Conservation (phyloP, 92 coral and sea anemone genomes). For the Phenganax subtilis region DNA sequence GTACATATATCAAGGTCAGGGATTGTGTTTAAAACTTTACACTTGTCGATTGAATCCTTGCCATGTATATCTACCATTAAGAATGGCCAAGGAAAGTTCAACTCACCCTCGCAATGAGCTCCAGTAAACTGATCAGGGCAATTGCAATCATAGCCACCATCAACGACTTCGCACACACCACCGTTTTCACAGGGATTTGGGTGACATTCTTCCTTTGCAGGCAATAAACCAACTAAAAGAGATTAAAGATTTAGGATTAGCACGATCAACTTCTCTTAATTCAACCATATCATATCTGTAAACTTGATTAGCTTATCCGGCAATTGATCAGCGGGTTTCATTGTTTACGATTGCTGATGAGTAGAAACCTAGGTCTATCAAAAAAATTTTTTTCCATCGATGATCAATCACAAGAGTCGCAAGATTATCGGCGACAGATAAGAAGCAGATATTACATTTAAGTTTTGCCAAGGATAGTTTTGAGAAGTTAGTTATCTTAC, state of each 20-base stretch:
- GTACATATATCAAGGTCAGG: not conserved
- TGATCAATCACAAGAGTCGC: too few relatives aligned
- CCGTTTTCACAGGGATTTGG: slow-evolving; percentile 94
- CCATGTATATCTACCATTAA: not conserved
- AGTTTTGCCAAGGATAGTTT: too few relatives aligned
- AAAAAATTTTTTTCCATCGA: too few relatives aligned
- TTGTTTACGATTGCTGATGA: not conserved
- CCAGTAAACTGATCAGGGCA: slow-evolving; percentile 78
- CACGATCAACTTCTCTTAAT: not conserved
- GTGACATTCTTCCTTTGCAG: slow-evolving; percentile 63
- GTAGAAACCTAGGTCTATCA: not conserved
- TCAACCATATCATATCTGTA: not conserved
- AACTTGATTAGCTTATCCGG: not conserved
- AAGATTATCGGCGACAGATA: too few relatives aligned
- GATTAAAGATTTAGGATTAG: not conserved
- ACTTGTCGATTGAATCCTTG: not conserved
- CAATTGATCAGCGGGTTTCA: not conserved
- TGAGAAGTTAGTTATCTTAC: not conserved
- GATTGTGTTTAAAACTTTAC: not conserved
- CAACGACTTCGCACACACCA: slow-evolving; percentile 70
- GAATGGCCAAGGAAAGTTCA: not conserved
- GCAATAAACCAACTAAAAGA: slow-evolving; percentile 42
- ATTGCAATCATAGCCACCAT: slow-evolving; percentile 80
- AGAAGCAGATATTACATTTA: too few relatives aligned
- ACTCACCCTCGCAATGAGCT: slow-evolving; percentile 65